Conservation (phyloP, 2,797 vertebrate genomes). For the Tapirus indicus region DNA sequence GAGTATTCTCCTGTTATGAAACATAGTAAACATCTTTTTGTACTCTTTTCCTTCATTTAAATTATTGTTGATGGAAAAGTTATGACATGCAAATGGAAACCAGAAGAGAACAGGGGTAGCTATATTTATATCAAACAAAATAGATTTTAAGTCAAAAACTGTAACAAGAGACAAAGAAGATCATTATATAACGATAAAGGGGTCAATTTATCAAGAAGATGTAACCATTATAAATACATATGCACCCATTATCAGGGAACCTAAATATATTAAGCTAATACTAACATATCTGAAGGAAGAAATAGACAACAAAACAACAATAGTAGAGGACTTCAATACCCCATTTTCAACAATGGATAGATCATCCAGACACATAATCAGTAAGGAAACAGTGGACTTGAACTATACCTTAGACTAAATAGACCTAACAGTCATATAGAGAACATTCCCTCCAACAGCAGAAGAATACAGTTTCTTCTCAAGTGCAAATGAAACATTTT, state of each 20-base stretch:
- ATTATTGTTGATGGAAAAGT: background rate
- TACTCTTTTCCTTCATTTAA: background rate
- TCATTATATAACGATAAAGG: background rate
- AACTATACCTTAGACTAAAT: background rate
- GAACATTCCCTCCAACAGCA: background rate
- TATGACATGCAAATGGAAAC: no score
- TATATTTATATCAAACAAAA: no score
- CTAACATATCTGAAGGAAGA: background rate
- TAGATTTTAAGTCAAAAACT: background rate
- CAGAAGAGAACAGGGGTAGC: no score
- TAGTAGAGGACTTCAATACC: background rate
- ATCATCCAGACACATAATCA: no score
- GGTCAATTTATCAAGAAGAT: background rate
- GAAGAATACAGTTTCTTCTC: background rate
- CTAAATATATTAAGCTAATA: background rate
- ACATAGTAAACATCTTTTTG: background rate
- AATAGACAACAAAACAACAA: background rate
- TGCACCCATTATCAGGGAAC: background rate
- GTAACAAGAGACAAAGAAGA: background rate
- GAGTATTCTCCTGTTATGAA: background rate
- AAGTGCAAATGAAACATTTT: no score
- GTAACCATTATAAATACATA: background rate
- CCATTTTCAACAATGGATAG: no score
- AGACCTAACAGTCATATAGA: background rate
- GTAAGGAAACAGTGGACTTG: background rate